Conservation (phyloP, 2,113 vertebrate species). For the Falcunculus frontatus region DNA sequence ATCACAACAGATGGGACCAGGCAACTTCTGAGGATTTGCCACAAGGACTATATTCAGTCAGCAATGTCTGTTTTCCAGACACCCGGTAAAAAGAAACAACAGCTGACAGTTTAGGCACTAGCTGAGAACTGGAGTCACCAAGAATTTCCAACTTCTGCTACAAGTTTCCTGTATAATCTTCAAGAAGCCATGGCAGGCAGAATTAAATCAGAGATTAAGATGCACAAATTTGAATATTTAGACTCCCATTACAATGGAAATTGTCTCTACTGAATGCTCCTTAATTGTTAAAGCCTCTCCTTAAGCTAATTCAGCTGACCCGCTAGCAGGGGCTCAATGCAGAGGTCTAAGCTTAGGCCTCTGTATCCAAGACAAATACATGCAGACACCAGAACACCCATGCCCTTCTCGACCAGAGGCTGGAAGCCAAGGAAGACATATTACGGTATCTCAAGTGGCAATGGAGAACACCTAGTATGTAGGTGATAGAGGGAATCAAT, state of each 20-base stretch:
- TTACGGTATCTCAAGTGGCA: neutral
- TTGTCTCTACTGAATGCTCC: neutral
- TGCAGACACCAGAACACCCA: neutral
- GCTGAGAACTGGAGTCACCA: neutral
- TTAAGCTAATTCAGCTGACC: constrained; percentile 15
- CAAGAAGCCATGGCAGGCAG: neutral
- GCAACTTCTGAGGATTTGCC: neutral
- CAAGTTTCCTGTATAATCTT: neutral
- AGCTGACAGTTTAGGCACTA: neutral
- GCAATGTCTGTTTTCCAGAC: neutral
- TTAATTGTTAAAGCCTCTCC: constrained; percentile 9
- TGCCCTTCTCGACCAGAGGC: neutral
- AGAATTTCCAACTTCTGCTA: neutral
- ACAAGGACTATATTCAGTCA: neutral
- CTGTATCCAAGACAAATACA: neutral
- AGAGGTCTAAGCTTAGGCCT: neutral
- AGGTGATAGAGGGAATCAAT: neutral
- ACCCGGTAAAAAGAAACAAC: neutral
- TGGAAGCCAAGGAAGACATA: neutral
- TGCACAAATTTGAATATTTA: neutral
- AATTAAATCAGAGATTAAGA: neutral
- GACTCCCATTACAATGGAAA: neutral
- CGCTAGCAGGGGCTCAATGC: neutral
- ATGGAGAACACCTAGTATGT: neutral
- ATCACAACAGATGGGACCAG: neutral